Percentiles rank a stretch among this genome's conserved stretches.
Evolutionary conservation across 2,797 vertebrate genomes (phyloP).

Genomic region (Tangara arthus): DNA sequence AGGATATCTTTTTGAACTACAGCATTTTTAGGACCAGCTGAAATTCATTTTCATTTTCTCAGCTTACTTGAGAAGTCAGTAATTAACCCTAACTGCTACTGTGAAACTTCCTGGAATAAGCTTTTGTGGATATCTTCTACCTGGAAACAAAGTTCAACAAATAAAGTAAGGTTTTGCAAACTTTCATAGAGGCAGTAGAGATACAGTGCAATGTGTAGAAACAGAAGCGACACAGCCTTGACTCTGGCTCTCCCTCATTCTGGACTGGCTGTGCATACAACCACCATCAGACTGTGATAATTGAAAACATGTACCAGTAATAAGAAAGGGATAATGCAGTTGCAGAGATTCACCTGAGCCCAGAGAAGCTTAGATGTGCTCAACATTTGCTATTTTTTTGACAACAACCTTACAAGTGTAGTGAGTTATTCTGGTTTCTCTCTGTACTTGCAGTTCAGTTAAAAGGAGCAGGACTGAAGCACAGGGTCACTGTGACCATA

Average conservation of each 20-base stretch:
- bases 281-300: not conserved
- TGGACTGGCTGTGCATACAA: not conserved
- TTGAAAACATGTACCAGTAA: not conserved
- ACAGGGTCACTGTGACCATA: not conserved
- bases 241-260: not conserved
- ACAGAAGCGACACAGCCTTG: not conserved
- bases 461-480: not conserved
- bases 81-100: conserved; percentile 10
- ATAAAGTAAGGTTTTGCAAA: not conserved
- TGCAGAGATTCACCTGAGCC: not conserved
- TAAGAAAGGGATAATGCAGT: not conserved
- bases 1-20: not conserved
- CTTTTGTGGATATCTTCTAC: not conserved
- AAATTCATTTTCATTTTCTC: not conserved
- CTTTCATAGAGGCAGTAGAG: not conserved
- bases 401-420: not conserved
- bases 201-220: not conserved
- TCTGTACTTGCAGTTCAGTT: not conserved
- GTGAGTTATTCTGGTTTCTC: not conserved
- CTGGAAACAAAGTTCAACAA: not conserved
- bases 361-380: not conserved
- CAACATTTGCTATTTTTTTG: not conserved
- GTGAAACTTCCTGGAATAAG: not conserved
- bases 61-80: not conserved
- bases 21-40: not conserved